Base-by-base conservation (phyloP, 1,140 invertebrate species). In the Temnothorax curvispinosus region DNA sequence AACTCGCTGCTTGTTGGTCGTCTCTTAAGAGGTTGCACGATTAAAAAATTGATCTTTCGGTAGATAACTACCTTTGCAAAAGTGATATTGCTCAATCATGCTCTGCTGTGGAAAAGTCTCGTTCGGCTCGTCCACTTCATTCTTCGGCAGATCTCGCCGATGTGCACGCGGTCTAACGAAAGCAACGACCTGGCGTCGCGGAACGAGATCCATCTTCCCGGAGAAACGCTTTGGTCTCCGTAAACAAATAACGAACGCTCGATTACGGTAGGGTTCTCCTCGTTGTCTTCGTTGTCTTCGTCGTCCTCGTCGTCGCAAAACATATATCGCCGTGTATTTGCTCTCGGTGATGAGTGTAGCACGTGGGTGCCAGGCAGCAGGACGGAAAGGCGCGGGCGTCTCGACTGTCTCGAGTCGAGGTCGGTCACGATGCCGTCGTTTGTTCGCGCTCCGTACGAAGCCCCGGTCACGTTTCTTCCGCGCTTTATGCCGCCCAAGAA, bases 401-500 rank as follows among this genome's bases (percentile, higher is more conserved):
- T 27, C 38, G 35, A 7, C 44, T 27, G 74, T 65, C 56, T 52
- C 62, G 62, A 77, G 60, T 52, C 50, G 62, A 77, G 60, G 74
- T 76, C 35, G 74, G 60, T 76, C 82, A 78, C 60, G 56, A 44
- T 15, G 44, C 38, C 35, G 69, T 81, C 58, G 47, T 64, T 85
- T 65, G 71, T 80, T 69, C 75, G 32, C 32, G 35, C 44, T 60
- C 52, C 81, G 71, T 85, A 87, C 60, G 56, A 58, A 64, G 81
- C 71, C 56, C 86, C 41, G 88, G 88, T 91, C 90, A 91, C 90
- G 90, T 91, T 85, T 88, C 89, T 87, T 87, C 64, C 32, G 50
- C 75, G 74, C 62, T 85, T 78, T 58, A 88, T 64, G 78, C 69
- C 77, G 41, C 80, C 60, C 88, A 52, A 74, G 72, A 89, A 90